phyloP scores from a whole-genome alignment of 2,113 vertebrate genomes.

The Apodemus speciosus region DNA sequence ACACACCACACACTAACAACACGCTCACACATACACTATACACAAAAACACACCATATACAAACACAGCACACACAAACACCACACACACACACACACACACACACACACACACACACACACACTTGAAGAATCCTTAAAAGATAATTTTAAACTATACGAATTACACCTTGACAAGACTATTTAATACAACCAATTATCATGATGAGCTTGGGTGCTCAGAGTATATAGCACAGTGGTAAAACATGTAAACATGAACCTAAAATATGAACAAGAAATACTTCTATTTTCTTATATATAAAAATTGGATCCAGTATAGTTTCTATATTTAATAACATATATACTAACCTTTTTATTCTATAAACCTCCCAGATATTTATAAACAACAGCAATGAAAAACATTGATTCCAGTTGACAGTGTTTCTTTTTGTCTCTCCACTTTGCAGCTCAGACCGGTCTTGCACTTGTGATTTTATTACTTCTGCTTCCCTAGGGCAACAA shows the following conservation, averaged over 20 bases:
- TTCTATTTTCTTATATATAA: not conserved
- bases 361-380: not conserved
- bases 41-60: not conserved
- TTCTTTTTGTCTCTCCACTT: not conserved
- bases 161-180: not conserved
- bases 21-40: not conserved
- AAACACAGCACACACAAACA: not conserved
- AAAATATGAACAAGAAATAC: not conserved
- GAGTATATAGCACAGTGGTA: no score
- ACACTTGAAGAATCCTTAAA: not conserved
- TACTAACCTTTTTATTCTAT: not conserved
- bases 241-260: not conserved
- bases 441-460: not conserved
- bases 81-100: not conserved
- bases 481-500: not conserved
- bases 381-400: not conserved
- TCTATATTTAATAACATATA: not conserved
- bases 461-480: not conserved
- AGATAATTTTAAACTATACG: conserved; percentile 21
- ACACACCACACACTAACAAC: no score
- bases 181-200: not conserved
- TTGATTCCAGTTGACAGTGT: not conserved
- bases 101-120: not conserved
- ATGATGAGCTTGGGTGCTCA: not conserved
- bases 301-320: not conserved